These are phyloP conservation scores for Troides oblongomaculatus DNA, from an alignment of 2,888 invertebrate genomes.

Conservation along the genomic window DNA sequence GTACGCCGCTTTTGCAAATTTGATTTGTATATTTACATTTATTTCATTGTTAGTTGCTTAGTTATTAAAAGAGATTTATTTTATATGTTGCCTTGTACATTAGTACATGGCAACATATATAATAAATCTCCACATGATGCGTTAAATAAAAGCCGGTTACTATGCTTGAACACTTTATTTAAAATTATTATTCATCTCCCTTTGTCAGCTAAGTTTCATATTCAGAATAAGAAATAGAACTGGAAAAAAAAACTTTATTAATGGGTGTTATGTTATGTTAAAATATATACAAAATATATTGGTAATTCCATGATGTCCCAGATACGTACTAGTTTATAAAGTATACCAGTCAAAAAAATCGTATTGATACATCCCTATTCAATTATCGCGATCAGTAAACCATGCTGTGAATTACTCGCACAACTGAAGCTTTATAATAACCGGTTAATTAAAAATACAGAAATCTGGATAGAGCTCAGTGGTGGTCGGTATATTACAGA, in stretches of 20 bases:
- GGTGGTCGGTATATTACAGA: background rate
- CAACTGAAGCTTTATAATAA: conserved; percentile 16
- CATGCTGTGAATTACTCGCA: conserved; percentile 14
- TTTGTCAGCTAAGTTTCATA: conserved; percentile 43
- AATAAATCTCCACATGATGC: background rate
- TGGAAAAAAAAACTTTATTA: conserved; percentile 45
- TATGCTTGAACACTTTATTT: conserved; percentile 33
- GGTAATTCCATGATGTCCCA: background rate
- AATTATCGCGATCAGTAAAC: conserved; percentile 13
- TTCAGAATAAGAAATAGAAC: conserved; percentile 70
- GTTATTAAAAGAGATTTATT: too few species aligned
- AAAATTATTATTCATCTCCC: conserved; percentile 39
- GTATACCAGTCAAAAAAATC: background rate
- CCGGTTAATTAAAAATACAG: conserved; percentile 17
- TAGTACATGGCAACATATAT: background rate
- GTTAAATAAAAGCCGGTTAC: conserved; percentile 28
- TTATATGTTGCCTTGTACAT: too few species aligned
- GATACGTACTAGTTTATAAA: background rate
- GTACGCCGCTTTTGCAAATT: background rate
- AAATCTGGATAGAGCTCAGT: background rate
- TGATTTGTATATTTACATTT: background rate
- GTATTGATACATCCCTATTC: conserved; percentile 6
- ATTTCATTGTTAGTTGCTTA: too few species aligned
- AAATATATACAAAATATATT: too few species aligned
- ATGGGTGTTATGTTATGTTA: too few species aligned